Evolutionary conservation across 64 coral and sea anemone species (phyloP), one percentile per base, ranked within the genome.

Genomic region (Exaiptasia diaphana): DNA sequence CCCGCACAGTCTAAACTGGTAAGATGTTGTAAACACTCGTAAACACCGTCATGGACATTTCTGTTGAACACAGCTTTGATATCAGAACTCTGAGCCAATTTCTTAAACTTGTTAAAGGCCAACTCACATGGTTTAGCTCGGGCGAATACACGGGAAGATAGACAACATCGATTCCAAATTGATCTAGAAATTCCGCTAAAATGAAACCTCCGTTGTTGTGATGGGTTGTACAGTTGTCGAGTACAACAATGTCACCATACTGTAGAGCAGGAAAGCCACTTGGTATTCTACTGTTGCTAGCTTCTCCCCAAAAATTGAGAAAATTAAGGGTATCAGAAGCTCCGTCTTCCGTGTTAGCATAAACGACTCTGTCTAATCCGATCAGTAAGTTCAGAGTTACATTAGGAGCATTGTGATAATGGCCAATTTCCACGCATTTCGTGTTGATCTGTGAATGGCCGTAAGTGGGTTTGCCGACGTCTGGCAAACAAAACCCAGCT

Each of bases 261-360:
- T 38, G 12, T 10, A 78, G 23, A 38, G 41, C 20, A 17, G 75
- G 34, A 30, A 38, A 14, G 18, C 15, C 54, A 38, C 41, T 39
- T 60, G 75, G 52, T 23, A 27, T 14, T 15, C 32, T 21, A 38
- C 9, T 28, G 25, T 60, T 30, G 24, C 49, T 37, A 21, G 52
- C 75, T 24, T 78, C 75, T 1, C 25, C 33, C 18, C 55, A 78
- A 53, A 78, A 78, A 17, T 59, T 57, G 3, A 78, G 33, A 78
- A 78, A 78, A 4, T 61, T 20, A 6, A 60, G 22, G 36, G 75
- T 37, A 36, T 33, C 21, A n/a, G 50, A 34, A 20, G 30, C 52
- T 36, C 75, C 52, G 59, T 78, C 50, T 18, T 57, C 50, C 13
- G 75, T 60, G 38, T 78, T 78, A 20, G 52, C 53, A 11, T 78